Evolutionary conservation across 2,888 invertebrate genomes (phyloP).

Genomic region (Idaea dimidiata): DNA sequence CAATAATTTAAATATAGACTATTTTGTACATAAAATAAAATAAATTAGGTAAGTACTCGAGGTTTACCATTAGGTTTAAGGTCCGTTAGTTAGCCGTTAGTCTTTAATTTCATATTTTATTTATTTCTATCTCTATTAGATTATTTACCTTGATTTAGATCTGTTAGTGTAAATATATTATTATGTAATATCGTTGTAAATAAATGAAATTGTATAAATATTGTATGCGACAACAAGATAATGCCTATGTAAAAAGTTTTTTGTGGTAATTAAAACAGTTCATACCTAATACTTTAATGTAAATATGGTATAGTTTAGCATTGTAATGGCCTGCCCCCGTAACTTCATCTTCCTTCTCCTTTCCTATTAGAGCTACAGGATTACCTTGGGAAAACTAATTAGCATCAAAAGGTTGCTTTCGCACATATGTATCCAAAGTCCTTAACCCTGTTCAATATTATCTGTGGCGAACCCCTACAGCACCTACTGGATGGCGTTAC

Average conservation of each 20-base stretch:
- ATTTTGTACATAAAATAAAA: slow-evolving; percentile 10
- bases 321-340: neutral
- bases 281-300: slow-evolving; percentile 30
- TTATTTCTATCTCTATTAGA: slow-evolving; percentile 8
- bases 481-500: no score
- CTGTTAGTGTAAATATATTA: slow-evolving; percentile 63
- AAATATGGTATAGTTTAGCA: neutral
- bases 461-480: no score
- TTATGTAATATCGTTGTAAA: slow-evolving; percentile 42
- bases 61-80: slow-evolving; percentile 64
- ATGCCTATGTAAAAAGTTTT: slow-evolving; percentile 26
- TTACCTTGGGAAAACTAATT: no score
- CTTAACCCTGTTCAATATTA: no score
- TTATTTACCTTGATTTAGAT: slow-evolving; percentile 44
- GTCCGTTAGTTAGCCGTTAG: neutral
- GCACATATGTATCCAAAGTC: no score
- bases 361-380: neutral
- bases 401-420: no score
- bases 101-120: slow-evolving; percentile 5
- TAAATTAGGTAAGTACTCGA: slow-evolving; percentile 37
- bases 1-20: slow-evolving; percentile 15
- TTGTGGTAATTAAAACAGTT: slow-evolving; percentile 23
- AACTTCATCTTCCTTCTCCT: neutral
- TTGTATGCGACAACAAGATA: slow-evolving; percentile 29
- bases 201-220: slow-evolving; percentile 62